Conservation (phyloP, 1,140 invertebrate species). For the Macrobrachium nipponense region DNA sequence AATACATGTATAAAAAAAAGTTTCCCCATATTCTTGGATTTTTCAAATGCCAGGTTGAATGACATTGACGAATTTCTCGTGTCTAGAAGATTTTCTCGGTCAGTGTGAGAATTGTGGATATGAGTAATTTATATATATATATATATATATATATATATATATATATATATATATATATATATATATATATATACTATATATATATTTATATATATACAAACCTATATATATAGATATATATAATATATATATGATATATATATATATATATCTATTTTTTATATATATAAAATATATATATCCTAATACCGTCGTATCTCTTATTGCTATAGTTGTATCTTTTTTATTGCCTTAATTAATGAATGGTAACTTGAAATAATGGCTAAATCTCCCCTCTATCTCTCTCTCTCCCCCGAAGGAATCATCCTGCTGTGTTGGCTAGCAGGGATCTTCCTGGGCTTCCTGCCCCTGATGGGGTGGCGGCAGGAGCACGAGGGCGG, state of each 20-base stretch:
- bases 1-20: too few relatives aligned
- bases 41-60: too few relatives aligned
- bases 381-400: neutral
- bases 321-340: neutral
- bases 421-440: conserved; percentile 90
- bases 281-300: neutral
- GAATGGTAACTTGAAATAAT: neutral
- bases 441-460: conserved; percentile 81
- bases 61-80: too few relatives aligned
- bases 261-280: neutral
- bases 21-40: too few relatives aligned
- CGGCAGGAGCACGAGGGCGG: conserved; percentile 71
- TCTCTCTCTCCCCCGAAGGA: conserved; percentile 73
- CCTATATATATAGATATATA: neutral
- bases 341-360: neutral
- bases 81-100: too few relatives aligned
- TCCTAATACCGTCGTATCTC: neutral
- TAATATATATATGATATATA: neutral
- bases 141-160: conserved; percentile 1
- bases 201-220: neutral
- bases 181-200: conserved; percentile 2
- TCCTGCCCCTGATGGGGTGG: conserved; percentile 89
- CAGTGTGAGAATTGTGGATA: too few relatives aligned
- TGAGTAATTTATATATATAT: neutral
- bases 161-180: conserved; percentile 12